Evolutionary conservation across 1,140 invertebrate genomes (phyloP).

Genomic region (Philaenus spumarius): DNA sequence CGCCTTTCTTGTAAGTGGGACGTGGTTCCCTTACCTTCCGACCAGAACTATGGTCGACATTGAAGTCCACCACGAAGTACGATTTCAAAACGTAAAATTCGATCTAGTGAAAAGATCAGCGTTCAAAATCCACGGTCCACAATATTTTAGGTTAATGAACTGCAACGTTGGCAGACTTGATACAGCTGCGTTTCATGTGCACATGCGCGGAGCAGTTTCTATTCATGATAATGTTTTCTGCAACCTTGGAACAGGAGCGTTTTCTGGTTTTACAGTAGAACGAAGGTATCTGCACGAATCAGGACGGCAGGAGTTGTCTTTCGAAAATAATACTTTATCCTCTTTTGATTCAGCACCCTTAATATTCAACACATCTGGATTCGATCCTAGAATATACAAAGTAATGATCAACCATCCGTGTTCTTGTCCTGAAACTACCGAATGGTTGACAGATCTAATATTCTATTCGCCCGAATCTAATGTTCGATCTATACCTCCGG

Average conservation of each 20-base stretch:
- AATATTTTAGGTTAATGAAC: slow-evolving; percentile 53
- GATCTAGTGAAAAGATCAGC: slow-evolving; percentile 42
- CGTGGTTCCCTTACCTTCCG: slow-evolving; percentile 47
- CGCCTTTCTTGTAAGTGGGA: slow-evolving; percentile 43
- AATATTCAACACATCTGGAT: slow-evolving; percentile 47
- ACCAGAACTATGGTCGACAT: slow-evolving; percentile 65
- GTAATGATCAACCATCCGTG: slow-evolving; percentile 53
- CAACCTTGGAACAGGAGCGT: slow-evolving; percentile 49
- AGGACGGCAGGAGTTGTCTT: slow-evolving; percentile 45
- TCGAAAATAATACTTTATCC: slow-evolving; percentile 56
- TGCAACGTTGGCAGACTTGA: slow-evolving; percentile 52
- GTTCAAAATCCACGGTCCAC: slow-evolving; percentile 50
- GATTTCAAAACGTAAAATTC: slow-evolving; percentile 41
- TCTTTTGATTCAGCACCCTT: slow-evolving; percentile 50
- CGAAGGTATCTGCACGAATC: slow-evolving; percentile 27
- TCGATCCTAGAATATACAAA: slow-evolving; percentile 47
- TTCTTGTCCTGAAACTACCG: slow-evolving; percentile 46
- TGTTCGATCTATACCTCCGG: slow-evolving; percentile 16
- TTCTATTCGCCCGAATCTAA: slow-evolving; percentile 38
- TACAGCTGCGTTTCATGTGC: slow-evolving; percentile 55
- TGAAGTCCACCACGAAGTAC: slow-evolving; percentile 55
- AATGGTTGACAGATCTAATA: slow-evolving; percentile 41
- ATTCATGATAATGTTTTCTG: slow-evolving; percentile 58
- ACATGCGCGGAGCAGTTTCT: slow-evolving; percentile 50
- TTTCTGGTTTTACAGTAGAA: slow-evolving; percentile 50